Evolutionary conservation across 2,113 vertebrate species (phyloP).

Genomic region (Turnix velox): DNA sequence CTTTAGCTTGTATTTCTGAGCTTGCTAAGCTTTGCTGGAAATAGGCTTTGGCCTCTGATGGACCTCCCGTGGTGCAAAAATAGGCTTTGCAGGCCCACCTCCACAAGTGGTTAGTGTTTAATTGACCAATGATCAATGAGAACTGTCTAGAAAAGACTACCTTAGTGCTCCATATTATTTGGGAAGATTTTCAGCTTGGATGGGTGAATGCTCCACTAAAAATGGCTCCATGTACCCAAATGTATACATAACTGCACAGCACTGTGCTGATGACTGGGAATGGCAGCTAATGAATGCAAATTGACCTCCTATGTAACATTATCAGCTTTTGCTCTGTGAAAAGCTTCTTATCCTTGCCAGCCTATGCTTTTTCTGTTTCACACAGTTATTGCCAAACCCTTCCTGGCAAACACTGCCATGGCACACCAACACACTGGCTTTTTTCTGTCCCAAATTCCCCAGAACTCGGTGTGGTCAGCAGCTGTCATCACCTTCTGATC

Average conservation of each 20-base stretch:
- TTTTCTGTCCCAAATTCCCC: neutral
- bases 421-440: neutral
- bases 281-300: neutral
- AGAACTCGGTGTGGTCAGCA: neutral
- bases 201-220: neutral
- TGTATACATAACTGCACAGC: neutral
- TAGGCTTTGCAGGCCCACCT: neutral
- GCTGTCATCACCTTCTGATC: neutral
- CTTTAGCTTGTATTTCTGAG: neutral
- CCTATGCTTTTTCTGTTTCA: neutral
- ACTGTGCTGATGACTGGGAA: neutral
- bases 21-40: slow-evolving; percentile 30
- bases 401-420: neutral
- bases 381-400: neutral
- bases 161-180: neutral
- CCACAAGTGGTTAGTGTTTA: neutral
- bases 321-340: slow-evolving; percentile 3
- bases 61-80: neutral
- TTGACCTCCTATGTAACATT: neutral
- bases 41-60: neutral
- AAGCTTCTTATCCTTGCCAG: slow-evolving; percentile 7
- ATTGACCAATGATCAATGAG: neutral
- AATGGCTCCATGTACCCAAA: neutral
- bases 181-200: neutral
- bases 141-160: neutral